Evolutionary conservation across 1,140 invertebrate species (phyloP), one percentile per base, ranked within the genome.

Genomic region (Heliconius eleuchia): DNA sequence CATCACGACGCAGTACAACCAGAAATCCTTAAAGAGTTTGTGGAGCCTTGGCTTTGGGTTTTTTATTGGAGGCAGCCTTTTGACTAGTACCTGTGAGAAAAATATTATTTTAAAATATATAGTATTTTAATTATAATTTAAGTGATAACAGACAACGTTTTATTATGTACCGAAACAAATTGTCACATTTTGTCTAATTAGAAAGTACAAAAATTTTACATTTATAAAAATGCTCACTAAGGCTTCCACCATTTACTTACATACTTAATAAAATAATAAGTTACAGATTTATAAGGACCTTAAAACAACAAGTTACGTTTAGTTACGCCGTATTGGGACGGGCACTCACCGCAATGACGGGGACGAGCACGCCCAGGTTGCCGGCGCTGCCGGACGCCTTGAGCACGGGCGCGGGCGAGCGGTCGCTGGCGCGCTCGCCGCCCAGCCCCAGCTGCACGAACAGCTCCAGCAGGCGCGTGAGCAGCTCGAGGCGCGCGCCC

Each of bases 1-100:
- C 97, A 99, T 99, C 9, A 99, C 98, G n/a, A 99, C 98, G 89
- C 98, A 99, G 91, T 99, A 99, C 13, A 99, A 95, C 99, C 99
- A 99, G 92, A 99, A 99, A 93, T 99, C 99, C 87, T 99, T 96
- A 91, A 99, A 99, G 5, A 99, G 94, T 91, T 99, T 99, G 84
- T 99, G 96, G n/a, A 99, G 95, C n/a, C 99, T 95, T 5, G 98
- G 97, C 84, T 99, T 98, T 0, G 99, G 98, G 82, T 99, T 97
- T 85, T 96, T 96, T 79, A 99, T 99, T 0, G 97, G 97, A 6
- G 98, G 98, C 85, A 99, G 95, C 77, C 98, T 95, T 82, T 97
- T 95, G 30, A 99, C 96, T 73, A 98, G 91, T 75, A 95, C 94
- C 95, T 95, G 82, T 52, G 27, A n/a, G 1, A 76, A 57, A 30